phyloP scores from a whole-genome alignment of 2,113 vertebrate genomes.

The Genyomyrus donnyi region DNA sequence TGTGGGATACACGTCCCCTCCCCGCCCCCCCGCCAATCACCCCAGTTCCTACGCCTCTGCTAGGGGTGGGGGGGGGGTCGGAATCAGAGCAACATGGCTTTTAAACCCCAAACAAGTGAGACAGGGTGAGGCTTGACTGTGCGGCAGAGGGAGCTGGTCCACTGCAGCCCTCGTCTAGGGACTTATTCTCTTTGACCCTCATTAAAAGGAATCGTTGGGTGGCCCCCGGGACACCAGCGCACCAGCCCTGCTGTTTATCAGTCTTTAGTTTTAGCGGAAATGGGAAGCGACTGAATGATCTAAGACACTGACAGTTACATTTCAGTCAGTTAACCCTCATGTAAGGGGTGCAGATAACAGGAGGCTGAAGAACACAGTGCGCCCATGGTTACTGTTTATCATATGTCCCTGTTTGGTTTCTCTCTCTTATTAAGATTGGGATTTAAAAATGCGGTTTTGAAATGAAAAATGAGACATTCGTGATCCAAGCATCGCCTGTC shows the following conservation, averaged over 20 bases:
- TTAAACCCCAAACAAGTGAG: background rate
- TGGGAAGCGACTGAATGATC: conserved; percentile 26
- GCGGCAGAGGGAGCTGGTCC: conserved; percentile 38
- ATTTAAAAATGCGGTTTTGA: background rate
- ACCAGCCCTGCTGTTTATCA: conserved; percentile 37
- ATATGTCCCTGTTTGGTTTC: background rate
- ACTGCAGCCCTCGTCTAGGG: conserved; percentile 35
- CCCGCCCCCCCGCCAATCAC: background rate
- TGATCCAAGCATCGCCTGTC: background rate
- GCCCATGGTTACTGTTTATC: background rate
- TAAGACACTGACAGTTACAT: conserved; percentile 13
- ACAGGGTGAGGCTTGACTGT: conserved; percentile 35
- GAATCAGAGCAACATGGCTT: background rate
- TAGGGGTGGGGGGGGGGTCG: background rate
- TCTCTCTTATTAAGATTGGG: background rate
- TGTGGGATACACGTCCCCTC: background rate
- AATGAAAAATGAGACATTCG: background rate
- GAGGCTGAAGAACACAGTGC: background rate
- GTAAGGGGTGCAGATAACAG: background rate
- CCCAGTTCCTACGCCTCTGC: background rate
- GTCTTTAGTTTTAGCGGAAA: conserved; percentile 42
- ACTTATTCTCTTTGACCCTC: conserved; percentile 43
- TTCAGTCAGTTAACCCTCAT: conserved; percentile 7
- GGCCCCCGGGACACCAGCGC: conserved; percentile 25
- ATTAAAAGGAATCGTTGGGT: conserved; percentile 54